phyloP scores from a whole-genome alignment of 2,797 vertebrate species.

The Xiphorhynchus erythropygius region DNA sequence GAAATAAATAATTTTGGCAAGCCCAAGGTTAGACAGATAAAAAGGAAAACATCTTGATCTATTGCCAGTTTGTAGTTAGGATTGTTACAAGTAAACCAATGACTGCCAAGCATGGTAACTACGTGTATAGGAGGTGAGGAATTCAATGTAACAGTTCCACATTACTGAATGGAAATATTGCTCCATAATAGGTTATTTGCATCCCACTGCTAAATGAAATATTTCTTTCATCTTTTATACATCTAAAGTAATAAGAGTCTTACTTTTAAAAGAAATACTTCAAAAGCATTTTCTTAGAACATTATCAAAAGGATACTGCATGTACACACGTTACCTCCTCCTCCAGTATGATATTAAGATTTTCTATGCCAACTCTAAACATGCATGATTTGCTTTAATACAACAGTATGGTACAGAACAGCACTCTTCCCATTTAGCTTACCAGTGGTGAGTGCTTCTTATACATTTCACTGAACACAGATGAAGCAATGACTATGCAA shows the following conservation, averaged over 20 bases:
- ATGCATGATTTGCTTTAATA: neutral
- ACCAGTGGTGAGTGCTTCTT: neutral
- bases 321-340: accelerated
- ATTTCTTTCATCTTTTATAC: neutral
- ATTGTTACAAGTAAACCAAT: neutral
- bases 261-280: neutral
- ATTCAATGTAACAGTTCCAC: neutral
- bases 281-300: neutral
- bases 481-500: neutral
- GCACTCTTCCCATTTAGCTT: neutral
- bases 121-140: neutral
- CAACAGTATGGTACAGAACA: neutral
- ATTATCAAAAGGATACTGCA: neutral
- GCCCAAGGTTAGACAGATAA: neutral
- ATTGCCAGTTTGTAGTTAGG: neutral
- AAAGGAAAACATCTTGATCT: neutral
- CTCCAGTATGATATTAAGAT: neutral
- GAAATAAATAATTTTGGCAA: neutral
- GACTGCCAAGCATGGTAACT: neutral
- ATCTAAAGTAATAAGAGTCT: neutral
- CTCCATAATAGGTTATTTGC: neutral
- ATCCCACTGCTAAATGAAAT: neutral
- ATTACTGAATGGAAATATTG: neutral
- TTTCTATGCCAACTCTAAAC: neutral
- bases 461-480: neutral